Evolutionary conservation across 1,140 invertebrate species (phyloP).

Genomic region (Camponotus floridanus): DNA sequence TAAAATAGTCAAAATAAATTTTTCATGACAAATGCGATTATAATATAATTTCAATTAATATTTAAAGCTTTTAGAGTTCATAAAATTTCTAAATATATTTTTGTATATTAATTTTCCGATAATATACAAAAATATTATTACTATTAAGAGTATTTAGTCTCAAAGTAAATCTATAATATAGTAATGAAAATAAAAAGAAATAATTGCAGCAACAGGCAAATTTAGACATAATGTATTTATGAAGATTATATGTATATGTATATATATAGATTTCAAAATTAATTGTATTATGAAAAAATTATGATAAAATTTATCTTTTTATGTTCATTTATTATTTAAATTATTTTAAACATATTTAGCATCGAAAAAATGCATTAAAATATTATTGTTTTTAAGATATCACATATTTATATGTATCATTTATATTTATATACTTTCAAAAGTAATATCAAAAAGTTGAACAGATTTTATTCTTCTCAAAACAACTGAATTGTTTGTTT

Average conservation of each 20-base stretch:
- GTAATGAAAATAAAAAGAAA: neutral
- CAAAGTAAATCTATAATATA: neutral
- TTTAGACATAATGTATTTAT: neutral
- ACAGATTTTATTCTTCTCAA: neutral
- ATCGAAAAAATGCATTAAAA: neutral
- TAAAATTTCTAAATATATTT: neutral
- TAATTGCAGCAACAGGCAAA: neutral
- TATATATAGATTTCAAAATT: neutral
- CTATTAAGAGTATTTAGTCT: constrained; percentile 1
- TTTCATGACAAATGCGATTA: neutral
- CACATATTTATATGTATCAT: neutral
- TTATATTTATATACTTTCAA: too few species aligned
- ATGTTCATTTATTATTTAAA: neutral
- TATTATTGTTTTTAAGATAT: neutral
- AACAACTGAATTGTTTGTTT: neutral
- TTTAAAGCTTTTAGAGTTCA: neutral
- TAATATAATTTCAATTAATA: neutral
- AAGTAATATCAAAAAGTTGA: too few species aligned
- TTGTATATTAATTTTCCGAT: neutral
- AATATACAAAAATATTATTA: neutral
- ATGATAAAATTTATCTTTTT: neutral
- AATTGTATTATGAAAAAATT: neutral
- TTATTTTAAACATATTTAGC: neutral
- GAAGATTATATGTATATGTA: neutral
- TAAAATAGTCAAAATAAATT: neutral